A percentile compares a stretch with the other conserved stretches of the same genome.
Conservation (phyloP, 1,140 invertebrate genomes). For the Bursaphelenchus mucronatus region DNA sequence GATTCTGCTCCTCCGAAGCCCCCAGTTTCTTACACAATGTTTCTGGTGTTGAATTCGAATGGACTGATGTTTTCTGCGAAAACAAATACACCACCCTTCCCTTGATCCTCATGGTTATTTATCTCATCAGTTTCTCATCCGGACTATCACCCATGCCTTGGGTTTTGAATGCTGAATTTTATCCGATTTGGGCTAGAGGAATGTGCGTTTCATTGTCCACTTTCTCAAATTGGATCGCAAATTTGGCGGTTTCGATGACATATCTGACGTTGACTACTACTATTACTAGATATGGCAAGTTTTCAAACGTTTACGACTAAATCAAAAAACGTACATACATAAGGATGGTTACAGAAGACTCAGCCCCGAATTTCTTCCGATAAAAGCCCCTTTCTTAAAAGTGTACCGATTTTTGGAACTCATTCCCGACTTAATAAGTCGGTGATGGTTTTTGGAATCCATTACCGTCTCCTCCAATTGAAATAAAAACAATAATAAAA, state of each 20-base stretch:
- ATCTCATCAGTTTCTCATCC: conserved; percentile 51
- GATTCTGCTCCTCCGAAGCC: conserved; percentile 2
- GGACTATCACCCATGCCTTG: conserved; percentile 70
- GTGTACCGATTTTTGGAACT: too few species aligned
- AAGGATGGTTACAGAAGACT: too few species aligned
- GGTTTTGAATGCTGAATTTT: conserved; percentile 70
- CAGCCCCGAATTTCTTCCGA: too few species aligned
- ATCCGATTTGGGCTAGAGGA: conserved; percentile 68
- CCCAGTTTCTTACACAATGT: neutral
- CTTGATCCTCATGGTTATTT: conserved; percentile 55
- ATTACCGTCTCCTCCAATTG: too few species aligned
- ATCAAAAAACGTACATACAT: too few species aligned
- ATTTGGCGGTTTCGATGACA: conserved; percentile 69
- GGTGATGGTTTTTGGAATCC: too few species aligned
- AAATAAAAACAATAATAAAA: neutral
- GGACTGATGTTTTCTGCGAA: conserved; percentile 42
- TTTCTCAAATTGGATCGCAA: conserved; percentile 67
- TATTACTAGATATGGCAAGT: conserved; percentile 60
- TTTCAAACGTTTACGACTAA: too few species aligned
- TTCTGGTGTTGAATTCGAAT: conserved; percentile 27
- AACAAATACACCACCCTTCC: conserved; percentile 48
- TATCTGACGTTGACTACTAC: conserved; percentile 63
- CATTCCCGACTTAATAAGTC: too few species aligned
- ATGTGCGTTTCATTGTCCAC: conserved; percentile 67
- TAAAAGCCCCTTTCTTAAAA: too few species aligned